Evolutionary conservation across 2,888 invertebrate species (phyloP).

Genomic region (Anoplius nigerrimus): DNA sequence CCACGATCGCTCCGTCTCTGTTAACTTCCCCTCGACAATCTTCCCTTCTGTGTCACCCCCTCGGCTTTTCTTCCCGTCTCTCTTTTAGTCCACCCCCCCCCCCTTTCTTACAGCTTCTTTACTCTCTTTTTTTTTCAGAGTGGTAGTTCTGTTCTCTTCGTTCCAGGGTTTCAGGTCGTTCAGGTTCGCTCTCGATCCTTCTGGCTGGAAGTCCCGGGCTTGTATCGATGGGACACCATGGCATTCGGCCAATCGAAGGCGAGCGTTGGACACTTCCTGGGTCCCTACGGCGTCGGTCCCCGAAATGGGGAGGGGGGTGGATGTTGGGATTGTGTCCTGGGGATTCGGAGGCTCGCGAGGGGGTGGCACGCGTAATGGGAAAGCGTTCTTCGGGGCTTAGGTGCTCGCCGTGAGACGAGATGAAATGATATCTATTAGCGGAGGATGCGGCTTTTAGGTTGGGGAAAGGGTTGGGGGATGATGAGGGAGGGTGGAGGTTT

Average conservation of each 20-base stretch:
- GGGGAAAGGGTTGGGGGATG: conserved; percentile 7
- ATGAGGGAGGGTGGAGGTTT: too few species aligned
- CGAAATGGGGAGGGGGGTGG: conserved; percentile 42
- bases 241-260: conserved; percentile 69
- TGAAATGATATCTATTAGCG: conserved; percentile 45
- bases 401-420: conserved; percentile 30
- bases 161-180: too few species aligned
- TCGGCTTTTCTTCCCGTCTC: conserved; percentile 28
- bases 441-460: neutral
- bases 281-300: conserved; percentile 35
- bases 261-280: conserved; percentile 50
- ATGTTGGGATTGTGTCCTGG: conserved; percentile 43
- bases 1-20: conserved; percentile 57
- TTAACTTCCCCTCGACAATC: conserved; percentile 9
- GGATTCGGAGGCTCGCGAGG: conserved; percentile 12
- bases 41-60: conserved; percentile 31
- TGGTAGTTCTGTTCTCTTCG: conserved; percentile 33
- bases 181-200: conserved; percentile 37
- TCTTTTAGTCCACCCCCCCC: conserved; percentile 18
- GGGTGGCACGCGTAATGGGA: conserved; percentile 41
- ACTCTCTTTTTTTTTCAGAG: conserved; percentile 29
- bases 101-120: conserved; percentile 39
- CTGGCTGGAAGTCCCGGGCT: neutral
- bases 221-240: conserved; percentile 62
- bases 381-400: conserved; percentile 39